A percentile compares a stretch with the other conserved stretches of the same genome.
Conservation (phyloP, 1,140 invertebrate genomes). For the Drosophila repleta region DNA sequence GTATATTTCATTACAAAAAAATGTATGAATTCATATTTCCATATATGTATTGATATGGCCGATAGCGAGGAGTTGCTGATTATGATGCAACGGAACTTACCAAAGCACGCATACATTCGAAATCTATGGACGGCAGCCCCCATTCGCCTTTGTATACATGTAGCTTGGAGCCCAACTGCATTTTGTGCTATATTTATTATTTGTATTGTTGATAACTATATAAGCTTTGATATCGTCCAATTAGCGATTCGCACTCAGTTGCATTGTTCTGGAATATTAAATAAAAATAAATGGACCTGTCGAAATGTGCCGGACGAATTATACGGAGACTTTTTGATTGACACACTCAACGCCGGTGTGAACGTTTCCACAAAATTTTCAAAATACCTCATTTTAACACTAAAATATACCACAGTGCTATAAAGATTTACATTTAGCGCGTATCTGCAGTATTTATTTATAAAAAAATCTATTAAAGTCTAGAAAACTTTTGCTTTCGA, state of each 20-base stretch:
- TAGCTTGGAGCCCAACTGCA: constrained; percentile 83
- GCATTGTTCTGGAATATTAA: constrained; percentile 40
- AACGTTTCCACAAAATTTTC: neutral
- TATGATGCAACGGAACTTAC: constrained; percentile 85
- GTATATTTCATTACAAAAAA: neutral
- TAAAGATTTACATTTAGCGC: too few relatives aligned
- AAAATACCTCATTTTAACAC: neutral
- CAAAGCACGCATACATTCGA: constrained; percentile 90
- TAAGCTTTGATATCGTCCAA: constrained; percentile 22
- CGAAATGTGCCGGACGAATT: constrained; percentile 42
- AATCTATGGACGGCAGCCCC: constrained; percentile 92
- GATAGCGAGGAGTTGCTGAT: constrained; percentile 35
- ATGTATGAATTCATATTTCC: constrained; percentile 14
- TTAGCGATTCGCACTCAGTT: constrained; percentile 46
- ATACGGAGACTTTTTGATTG: constrained; percentile 38
- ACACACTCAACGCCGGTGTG: constrained; percentile 26
- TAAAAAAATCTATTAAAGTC: too few relatives aligned
- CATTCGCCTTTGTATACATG: constrained; percentile 93
- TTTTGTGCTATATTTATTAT: constrained; percentile 36
- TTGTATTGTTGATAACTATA: constrained; percentile 11
- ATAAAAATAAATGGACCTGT: constrained; percentile 36
- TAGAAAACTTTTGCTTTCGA: too few relatives aligned
- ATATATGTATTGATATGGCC: constrained; percentile 32
- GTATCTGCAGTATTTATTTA: too few relatives aligned
- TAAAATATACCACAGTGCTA: neutral